A percentile compares a stretch with the other conserved stretches of the same genome.
These are phyloP conservation scores for Dryobates pubescens DNA, from an alignment of 2,797 vertebrate species.

Conservation along the genomic window DNA sequence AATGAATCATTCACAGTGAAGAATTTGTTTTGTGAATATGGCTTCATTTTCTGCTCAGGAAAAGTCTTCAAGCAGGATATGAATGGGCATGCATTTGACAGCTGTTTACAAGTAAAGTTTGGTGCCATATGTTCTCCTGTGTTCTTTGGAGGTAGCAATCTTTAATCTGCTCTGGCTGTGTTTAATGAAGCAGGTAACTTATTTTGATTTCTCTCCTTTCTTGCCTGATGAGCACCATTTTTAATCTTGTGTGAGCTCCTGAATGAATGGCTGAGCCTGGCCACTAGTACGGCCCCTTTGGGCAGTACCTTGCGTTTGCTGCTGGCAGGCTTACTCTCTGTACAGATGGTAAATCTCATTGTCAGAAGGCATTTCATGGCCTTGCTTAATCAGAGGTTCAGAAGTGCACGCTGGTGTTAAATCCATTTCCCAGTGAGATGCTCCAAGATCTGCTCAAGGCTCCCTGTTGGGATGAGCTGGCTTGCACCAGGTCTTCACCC, in stretches of 20 bases:
- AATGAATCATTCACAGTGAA: constrained; percentile 40
- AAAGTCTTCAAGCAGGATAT: background rate
- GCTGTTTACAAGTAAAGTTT: background rate
- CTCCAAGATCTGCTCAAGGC: background rate
- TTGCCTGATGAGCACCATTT: background rate
- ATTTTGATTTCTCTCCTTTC: background rate
- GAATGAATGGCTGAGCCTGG: background rate
- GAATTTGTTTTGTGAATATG: constrained; percentile 9
- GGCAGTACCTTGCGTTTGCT: background rate
- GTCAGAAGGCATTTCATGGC: background rate
- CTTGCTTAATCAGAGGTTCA: background rate
- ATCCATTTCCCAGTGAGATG: background rate
- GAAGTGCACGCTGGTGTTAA: background rate
- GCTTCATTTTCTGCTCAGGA: background rate
- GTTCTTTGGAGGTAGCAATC: background rate
- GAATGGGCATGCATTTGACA: background rate
- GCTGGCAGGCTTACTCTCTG: too few relatives aligned
- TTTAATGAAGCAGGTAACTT: background rate
- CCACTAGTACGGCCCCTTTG: background rate
- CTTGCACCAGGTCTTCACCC: background rate
- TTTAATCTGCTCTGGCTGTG: background rate
- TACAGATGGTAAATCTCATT: background rate
- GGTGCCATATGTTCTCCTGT: background rate
- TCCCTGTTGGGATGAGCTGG: background rate
- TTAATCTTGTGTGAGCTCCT: background rate